These are phyloP conservation scores for Oscheius sp. DNA, from an alignment of 2,888 invertebrate genomes.

Conservation along the genomic window DNA sequence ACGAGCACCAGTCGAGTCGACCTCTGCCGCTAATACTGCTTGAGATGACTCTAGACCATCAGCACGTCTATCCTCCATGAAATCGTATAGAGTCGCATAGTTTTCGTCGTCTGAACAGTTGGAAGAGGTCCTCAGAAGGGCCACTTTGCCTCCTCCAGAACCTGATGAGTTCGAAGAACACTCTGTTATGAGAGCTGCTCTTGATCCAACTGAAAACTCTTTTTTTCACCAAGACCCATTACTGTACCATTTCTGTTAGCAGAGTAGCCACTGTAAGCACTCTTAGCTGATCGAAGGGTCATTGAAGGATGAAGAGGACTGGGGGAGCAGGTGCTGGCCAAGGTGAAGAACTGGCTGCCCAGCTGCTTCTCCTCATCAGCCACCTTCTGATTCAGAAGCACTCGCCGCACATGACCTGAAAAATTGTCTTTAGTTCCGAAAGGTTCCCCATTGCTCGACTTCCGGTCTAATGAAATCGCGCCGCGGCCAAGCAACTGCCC, in stretches of 20 bases:
- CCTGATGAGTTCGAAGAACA: conserved; percentile 58
- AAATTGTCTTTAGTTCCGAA: neutral
- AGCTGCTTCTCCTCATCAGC: conserved; percentile 34
- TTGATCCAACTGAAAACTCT: conserved; percentile 55
- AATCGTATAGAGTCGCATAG: conserved; percentile 73
- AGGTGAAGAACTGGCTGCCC: conserved; percentile 44
- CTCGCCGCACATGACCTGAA: conserved; percentile 60
- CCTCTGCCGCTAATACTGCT: conserved; percentile 51
- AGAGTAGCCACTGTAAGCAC: conserved; percentile 60
- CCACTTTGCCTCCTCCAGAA: conserved; percentile 49
- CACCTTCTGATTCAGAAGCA: conserved; percentile 60
- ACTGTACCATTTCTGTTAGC: conserved; percentile 46
- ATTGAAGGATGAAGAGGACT: conserved; percentile 50
- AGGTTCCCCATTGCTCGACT: conserved; percentile 7
- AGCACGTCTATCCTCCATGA: conserved; percentile 51
- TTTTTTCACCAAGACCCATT: neutral
- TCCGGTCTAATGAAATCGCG: conserved; percentile 34
- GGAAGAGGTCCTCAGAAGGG: conserved; percentile 49
- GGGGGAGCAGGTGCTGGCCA: conserved; percentile 41
- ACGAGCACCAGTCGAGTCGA: conserved; percentile 48
- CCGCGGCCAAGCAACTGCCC: conserved; percentile 7
- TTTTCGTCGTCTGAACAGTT: conserved; percentile 60
- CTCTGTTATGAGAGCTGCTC: conserved; percentile 66
- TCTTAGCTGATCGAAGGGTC: conserved; percentile 56
- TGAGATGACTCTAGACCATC: conserved; percentile 48